Evolutionary conservation across 2,888 invertebrate species (phyloP), one percentile per base, ranked within the genome.

Genomic region (Ochropleura plecta): DNA sequence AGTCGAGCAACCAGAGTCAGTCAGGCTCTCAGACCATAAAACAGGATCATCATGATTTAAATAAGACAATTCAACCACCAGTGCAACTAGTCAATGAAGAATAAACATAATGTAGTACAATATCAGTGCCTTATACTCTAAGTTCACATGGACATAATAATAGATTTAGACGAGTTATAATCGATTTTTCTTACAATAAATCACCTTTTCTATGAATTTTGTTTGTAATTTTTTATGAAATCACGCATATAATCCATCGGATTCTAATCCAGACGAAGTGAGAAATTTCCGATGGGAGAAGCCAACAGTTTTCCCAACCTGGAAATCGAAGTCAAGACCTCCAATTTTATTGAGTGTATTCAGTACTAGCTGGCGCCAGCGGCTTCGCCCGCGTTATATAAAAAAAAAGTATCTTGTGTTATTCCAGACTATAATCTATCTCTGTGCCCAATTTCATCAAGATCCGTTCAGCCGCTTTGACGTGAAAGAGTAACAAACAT

Each of bases 1-100:
- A 6, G 87, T 90, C 0, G 92, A 91, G 76, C 90, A 91, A 80
- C 91, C 93, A 3, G 95, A 95, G 77, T 83, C 92, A 0, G 89
- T 95, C 0, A 89, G 88, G 72, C 85, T 95, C 0, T 87, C 93
- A 6, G 91, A 92, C 49, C 89, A 89, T 60, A 93, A 90, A 70
- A 79, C 88, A 5, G 88, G 86, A 75, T 87, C 88, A 84, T 78
- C 76, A 73, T 79, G 69, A 86, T 70, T 59, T 55, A 66, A 70
- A 44, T 62, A 73, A 73, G 53, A 82, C 64, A 70, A 74, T 68
- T 44, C 63, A 70, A 78, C 89, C 44, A 40, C 59, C 90, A 89
- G 88, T 89, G 88, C 78, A 87, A 87, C 92, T 92, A 92, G 92
- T 92, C 92, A 92, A 83, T 84, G 86, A 82, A 78, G 71, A 83